Evolutionary conservation across 2,888 invertebrate species (phyloP), one percentile per base, ranked within the genome.

Genomic region (Nemotelus pantherinus): DNA sequence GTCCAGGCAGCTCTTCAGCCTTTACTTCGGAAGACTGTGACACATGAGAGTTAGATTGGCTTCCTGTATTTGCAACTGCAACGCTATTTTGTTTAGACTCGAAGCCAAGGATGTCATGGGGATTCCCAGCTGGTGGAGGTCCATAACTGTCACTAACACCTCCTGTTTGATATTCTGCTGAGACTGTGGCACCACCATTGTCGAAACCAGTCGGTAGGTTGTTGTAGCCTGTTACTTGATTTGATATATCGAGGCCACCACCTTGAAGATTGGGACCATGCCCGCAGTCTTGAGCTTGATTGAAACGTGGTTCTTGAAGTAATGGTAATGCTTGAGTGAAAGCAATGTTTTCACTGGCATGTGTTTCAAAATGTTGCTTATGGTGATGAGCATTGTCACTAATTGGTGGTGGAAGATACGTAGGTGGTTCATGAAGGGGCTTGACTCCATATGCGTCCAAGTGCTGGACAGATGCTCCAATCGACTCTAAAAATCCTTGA

Each of bases 391-490:
- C 80, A 53, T 85, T 82, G 79, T 86, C 91, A 77, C 90, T 89
- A 0, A 90, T 89, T 2, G 92, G 92, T 1, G 92, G 92, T 0
- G 92, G 91, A 53, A 92, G 85, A 82, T 93, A 93, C 0, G 90
- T 85, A 0, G 89, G 88, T 0, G 88, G 88, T 80, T 89, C 88
- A 7, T 88, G 85, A 0, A 86, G 83, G 70, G 90, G 89, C 77
- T 91, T 90, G 2, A 89, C 85, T 0, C 90, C 90, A 79, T 89
- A 90, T 39, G 88, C 85, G 82, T 92, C 92, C 81, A 92, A 90
- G 39, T 91, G 90, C 68, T 90, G 89, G 0, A 91, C 91, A 0
- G 89, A 88, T 72, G 92, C 90, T 0, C 90, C 93, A 80, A 92
- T 91, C 72, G 90, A 92, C 81, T 92, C 90, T 2, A 94, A 87